Conservation (phyloP, 2,888 invertebrate species). For the Lithophane socia region DNA sequence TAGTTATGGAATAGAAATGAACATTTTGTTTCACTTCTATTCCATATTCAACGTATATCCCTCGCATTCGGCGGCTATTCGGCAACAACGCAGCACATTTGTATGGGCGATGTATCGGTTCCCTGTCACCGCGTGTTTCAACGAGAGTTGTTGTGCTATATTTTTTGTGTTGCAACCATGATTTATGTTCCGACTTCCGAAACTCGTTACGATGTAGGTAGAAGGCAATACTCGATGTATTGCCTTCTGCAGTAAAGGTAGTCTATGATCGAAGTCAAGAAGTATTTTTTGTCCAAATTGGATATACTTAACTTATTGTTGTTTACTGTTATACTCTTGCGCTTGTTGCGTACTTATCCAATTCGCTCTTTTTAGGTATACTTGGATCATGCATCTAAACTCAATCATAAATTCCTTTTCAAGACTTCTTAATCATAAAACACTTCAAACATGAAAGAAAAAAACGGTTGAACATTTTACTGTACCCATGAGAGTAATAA, state of each 20-base stretch:
- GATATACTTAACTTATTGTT: not conserved
- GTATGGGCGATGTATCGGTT: conserved; percentile 43
- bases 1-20: not conserved
- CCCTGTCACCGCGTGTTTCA: conserved; percentile 39
- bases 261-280: not conserved
- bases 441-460: not conserved
- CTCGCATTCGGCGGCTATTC: conserved; percentile 2
- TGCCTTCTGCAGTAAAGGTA: not conserved
- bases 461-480: not conserved
- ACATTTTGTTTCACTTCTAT: not conserved
- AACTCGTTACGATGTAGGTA: conserved; percentile 15
- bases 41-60: not conserved
- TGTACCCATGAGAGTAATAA: not conserved
- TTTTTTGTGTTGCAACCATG: conserved; percentile 39
- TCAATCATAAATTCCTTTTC: not conserved
- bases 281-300: conserved; percentile 1
- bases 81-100: conserved; percentile 36
- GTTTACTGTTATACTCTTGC: not conserved
- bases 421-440: not conserved
- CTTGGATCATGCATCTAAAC: too few relatives aligned
- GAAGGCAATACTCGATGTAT: too few relatives aligned
- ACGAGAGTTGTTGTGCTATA: conserved; percentile 5
- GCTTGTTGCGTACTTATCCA: not conserved
- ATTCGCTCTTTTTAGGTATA: not conserved
- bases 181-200: conserved; percentile 39